These are phyloP conservation scores for Goniozus legneri DNA, from an alignment of 1,140 invertebrate species.

Conservation along the genomic window DNA sequence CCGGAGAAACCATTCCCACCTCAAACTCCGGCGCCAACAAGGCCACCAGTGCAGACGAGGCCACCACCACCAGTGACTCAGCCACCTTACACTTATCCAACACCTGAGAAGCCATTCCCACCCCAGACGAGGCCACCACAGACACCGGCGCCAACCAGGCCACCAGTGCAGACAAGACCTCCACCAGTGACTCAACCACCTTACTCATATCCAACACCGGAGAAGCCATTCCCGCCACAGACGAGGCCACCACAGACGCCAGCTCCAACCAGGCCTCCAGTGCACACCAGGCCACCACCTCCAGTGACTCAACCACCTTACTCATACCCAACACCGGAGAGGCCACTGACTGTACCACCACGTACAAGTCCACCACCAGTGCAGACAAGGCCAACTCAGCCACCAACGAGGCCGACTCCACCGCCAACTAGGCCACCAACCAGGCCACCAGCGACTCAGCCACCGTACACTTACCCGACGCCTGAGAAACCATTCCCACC, in stretches of 20 bases:
- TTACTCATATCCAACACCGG: conserved; percentile 6
- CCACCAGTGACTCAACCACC: conserved; percentile 11
- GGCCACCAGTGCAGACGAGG: background rate
- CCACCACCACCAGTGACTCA: conserved; percentile 6
- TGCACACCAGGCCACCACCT: conserved; percentile 6
- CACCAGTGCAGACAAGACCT: conserved; percentile 1
- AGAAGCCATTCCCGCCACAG: background rate
- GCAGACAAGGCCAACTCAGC: too few species aligned
- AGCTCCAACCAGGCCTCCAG: conserved; percentile 10
- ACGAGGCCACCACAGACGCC: conserved; percentile 9
- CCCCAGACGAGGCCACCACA: conserved; percentile 2
- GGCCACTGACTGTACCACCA: conserved; percentile 6
- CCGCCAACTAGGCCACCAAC: conserved; percentile 10
- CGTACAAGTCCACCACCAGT: conserved; percentile 3
- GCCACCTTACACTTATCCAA: conserved; percentile 12
- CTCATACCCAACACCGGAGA: conserved; percentile 8
- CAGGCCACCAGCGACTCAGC: conserved; percentile 7
- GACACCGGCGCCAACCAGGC: conserved; percentile 4
- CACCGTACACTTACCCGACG: conserved; percentile 15
- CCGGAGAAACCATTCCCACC: background rate
- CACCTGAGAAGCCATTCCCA: conserved; percentile 7
- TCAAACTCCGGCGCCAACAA: background rate
- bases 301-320: conserved; percentile 6
- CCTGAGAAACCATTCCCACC: conserved; percentile 4
- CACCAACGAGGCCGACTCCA: conserved; percentile 10